Base-by-base conservation (phyloP, 2,888 invertebrate genomes). In the Noctua comes region DNA sequence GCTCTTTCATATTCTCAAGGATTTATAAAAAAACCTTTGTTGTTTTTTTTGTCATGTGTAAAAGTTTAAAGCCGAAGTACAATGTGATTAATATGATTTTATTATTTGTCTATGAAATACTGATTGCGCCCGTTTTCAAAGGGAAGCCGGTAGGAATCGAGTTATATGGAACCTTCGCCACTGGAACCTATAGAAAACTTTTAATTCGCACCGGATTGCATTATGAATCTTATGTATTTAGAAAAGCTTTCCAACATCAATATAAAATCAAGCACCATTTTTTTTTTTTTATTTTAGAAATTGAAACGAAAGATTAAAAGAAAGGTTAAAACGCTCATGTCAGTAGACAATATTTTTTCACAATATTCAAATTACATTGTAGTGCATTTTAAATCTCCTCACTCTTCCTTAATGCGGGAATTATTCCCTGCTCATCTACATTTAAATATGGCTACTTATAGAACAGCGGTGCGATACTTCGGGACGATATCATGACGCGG, bases 361-460 rank as follows among this genome's bases (percentile, higher is more conserved):
- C 18, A 74, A 70, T 77, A 82, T 84, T 84, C 54, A 79, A 83
- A 74, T 74, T 74, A 68, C 21, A 66, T 24, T 57, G 65, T 40
- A 62, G 68, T 74, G 64, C 84, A 81, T 73, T 87, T 76, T 79
- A 83, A 87, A 83, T 81, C 78, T 74, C 76, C 71, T 73, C 79
- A 74, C 36, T 81, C 84, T 73, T 78, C 76, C 77, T 73, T 83
- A 88, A 88, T 81, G 88, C 75, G 73, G 73, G 79, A 88, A 89
- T 89, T 89, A 88, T 88, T 77, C 88, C 71, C 18, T 68, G 48
- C 77, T 83, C 81, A 88, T 83, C 73, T 80, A 80, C 79, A 86
- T 87, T 79, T 75, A 85, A 87, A 85, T 78, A 83, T 66, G 78
- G 79, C 87, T 88, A 72, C 85, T 89, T 83, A 87, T 83, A 88